Conservation (phyloP, 2,113 vertebrate genomes). For the Myotis brandtii region DNA sequence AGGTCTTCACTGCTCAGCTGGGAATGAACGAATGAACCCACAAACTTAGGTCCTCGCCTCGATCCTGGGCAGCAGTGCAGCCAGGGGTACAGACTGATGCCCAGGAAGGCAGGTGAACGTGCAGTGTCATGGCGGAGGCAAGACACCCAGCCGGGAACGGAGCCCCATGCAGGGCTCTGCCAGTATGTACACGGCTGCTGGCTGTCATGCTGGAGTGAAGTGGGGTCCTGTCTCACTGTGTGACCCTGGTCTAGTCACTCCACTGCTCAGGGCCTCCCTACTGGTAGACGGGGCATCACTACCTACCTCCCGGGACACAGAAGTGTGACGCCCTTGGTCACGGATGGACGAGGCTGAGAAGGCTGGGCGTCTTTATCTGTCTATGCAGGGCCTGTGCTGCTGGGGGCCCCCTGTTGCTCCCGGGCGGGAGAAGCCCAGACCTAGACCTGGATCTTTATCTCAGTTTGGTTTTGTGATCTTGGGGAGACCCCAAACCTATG, state of each 20-base stretch:
- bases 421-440: background rate
- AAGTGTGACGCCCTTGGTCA: background rate
- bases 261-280: background rate
- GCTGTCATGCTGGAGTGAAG: background rate
- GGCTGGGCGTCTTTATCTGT: background rate
- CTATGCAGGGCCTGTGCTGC: too few relatives aligned
- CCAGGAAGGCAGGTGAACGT: background rate
- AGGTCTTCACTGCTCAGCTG: fast-evolving
- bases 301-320: background rate
- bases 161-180: background rate
- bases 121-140: background rate
- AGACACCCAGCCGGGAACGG: background rate
- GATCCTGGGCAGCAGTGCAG: background rate
- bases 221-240: fast-evolving
- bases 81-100: background rate
- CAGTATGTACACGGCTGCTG: fast-evolving
- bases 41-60: background rate
- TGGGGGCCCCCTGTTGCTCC: background rate
- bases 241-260: background rate
- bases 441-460: too few relatives aligned
- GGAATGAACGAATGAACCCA: fast-evolving
- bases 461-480: background rate
- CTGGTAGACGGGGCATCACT: background rate
- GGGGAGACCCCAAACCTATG: background rate
- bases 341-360: fast-evolving